Evolutionary conservation across 2,113 vertebrate genomes (phyloP), one percentile per base, ranked within the genome.

Genomic region (Uria aalge): DNA sequence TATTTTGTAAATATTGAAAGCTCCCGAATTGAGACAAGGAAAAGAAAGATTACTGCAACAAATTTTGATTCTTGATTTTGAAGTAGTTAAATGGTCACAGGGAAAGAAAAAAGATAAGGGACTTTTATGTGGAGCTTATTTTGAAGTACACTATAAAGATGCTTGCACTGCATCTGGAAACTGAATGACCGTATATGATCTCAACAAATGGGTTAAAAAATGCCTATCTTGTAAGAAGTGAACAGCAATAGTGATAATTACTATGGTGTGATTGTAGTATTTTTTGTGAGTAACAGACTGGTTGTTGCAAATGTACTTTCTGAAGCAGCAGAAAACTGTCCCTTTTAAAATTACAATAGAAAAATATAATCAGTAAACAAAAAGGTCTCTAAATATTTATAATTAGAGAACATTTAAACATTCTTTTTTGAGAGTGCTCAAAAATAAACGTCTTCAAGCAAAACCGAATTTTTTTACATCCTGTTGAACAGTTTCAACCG

Each of bases 391-490:
- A 21, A 74, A 57, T 18, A 23, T 5, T 69, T 45, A 45, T 45
- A 45, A 45, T 45, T 45, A 45, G 43, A 45, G 22, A 59, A 50
- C 29, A 86, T 43, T 67, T 34, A 79, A 96, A 29, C 24, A 59
- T n/a, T 76, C 15, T 45, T 2, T 55, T 59, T 48, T 6, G 8
- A 80, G 43, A 50, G 5, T 18, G 7, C 20, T 22, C 14, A 53
- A 55, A 84, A 67, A 23, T 38, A 60, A 53, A 32, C 59, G 2
- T 14, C 68, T 85, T 4, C 5, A 84, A 45, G 6, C 3, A 87
- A 53, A 41, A 2, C 0, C 5, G 12, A 15, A 2, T 1, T 12
- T 34, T 45, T 63, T 66, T 30, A 36, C n/a, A 41, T 29, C 10
- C 6, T n/a, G 2, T 45, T 59, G 19, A 74, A 36, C 7, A 40